phyloP scores from a whole-genome alignment of 2,797 vertebrate genomes.

The Etheostoma nigrum region DNA sequence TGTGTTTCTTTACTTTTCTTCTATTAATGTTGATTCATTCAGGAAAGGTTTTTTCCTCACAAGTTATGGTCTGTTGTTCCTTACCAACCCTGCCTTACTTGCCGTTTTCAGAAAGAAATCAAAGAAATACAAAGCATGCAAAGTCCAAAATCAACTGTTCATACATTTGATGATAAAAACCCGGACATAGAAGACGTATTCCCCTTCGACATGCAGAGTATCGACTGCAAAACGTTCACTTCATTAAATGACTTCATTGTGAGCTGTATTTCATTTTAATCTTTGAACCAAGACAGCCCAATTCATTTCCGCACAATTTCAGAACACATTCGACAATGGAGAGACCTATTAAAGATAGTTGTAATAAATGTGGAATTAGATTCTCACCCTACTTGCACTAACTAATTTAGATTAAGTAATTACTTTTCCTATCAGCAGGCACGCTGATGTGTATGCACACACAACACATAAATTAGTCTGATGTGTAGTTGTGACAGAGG shows the following conservation, averaged over 20 bases:
- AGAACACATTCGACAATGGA: slow-evolving; percentile 60
- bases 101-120: no score
- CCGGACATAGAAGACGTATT: not conserved
- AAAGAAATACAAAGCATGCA: not conserved
- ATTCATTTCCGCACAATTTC: slow-evolving; percentile 73
- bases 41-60: not conserved
- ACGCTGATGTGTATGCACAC: slow-evolving; percentile 17
- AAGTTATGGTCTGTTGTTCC: no score
- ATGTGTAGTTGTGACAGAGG: slow-evolving; percentile 41
- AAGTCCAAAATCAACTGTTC: not conserved
- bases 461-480: slow-evolving; percentile 51
- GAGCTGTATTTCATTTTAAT: slow-evolving; percentile 73
- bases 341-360: slow-evolving; percentile 75
- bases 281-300: slow-evolving; percentile 56
- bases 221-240: slow-evolving; percentile 17
- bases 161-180: slow-evolving; percentile 2
- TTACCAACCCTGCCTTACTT: no score
- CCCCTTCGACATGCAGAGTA: slow-evolving; percentile 1
- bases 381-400: slow-evolving; percentile 67
- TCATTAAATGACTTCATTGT: slow-evolving; percentile 51
- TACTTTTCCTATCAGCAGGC: slow-evolving; percentile 68
- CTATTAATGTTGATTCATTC: slow-evolving; percentile 24
- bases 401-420: slow-evolving; percentile 78
- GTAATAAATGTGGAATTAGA: slow-evolving; percentile 76
- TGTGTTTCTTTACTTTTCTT: slow-evolving; percentile 1